Percentiles rank a stretch among this genome's conserved stretches.
phyloP scores from a whole-genome alignment of 2,113 vertebrate genomes.

The Merops nubicus region DNA sequence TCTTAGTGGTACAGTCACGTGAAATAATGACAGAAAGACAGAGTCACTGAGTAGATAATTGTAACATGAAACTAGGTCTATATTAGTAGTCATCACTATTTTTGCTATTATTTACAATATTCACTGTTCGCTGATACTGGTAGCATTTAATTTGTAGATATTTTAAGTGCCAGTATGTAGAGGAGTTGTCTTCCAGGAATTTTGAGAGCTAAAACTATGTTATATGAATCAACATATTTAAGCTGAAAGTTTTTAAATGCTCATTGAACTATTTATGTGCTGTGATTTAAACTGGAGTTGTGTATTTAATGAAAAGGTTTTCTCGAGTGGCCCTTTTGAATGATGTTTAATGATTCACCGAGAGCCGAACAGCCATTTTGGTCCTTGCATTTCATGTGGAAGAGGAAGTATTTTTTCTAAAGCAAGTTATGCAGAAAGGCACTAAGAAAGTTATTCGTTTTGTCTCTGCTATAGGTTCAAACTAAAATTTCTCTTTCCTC shows the following conservation, averaged over 20 bases:
- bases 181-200: background rate
- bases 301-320: background rate
- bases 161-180: background rate
- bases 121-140: background rate
- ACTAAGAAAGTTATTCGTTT: background rate
- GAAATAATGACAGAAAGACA: background rate
- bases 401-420: background rate
- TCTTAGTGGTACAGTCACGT: accelerated
- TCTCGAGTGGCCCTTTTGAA: background rate
- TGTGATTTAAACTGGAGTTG: background rate
- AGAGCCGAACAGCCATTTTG: background rate
- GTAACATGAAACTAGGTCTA: background rate
- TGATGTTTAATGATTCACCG: accelerated
- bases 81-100: background rate
- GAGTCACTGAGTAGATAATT: background rate
- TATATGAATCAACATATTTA: background rate
- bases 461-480: background rate
- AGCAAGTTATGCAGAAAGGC: background rate
- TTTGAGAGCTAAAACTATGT: background rate
- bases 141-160: background rate
- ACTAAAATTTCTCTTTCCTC: background rate
- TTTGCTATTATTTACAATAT: background rate
- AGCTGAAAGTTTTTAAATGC: accelerated
- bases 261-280: accelerated
- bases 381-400: background rate